Base-by-base conservation (phyloP, 2,888 invertebrate species). In the Heliconius cydno region DNA sequence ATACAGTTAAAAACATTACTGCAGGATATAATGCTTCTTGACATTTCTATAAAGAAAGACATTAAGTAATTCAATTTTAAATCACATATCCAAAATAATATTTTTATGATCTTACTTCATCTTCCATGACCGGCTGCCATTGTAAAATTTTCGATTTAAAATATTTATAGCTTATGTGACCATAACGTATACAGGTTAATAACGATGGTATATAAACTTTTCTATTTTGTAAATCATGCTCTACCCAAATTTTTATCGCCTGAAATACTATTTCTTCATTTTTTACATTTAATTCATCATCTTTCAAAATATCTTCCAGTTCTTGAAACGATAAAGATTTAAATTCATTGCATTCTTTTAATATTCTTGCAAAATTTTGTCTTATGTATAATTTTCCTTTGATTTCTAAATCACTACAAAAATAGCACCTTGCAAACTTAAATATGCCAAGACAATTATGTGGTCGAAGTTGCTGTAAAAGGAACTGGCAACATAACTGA, bases 261-360 rank as follows among this genome's bases (percentile, higher is more conserved):
- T 97, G 96, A 90, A 97, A 97, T 66, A 97, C 97, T 79, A 96
- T 94, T 90, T 97, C 97, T 92, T 98, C 98, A 84, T 96, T 96
- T 81, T 96, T 95, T 30, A 97, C 96, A 90, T 97, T 97, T 74
- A 98, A 90, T 86, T 96, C 96, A 86, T 98, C 97, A 86, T 97
- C 96, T 76, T 94, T 90, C 74, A 97, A 91, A 82, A 97, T 95
- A 80, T 96, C 95, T 85, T 95, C 94, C 68, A 97, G 88, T 86
- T 97, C 97, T 72, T 96, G 95, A 73, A 92, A 92, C 5, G 94
- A 90, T 77, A 97, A 91, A 76, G 96, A 94, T 87, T 95, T 94
- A 88, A 97, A 96, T 89, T 97, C 97, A 78, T 92, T 90, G 88
- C 96, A 96, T 86, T 96, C 95, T 86, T 95, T 95, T 82, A 96